phyloP scores from a whole-genome alignment of 2,113 vertebrate species.

The Lipophrys pholis region DNA sequence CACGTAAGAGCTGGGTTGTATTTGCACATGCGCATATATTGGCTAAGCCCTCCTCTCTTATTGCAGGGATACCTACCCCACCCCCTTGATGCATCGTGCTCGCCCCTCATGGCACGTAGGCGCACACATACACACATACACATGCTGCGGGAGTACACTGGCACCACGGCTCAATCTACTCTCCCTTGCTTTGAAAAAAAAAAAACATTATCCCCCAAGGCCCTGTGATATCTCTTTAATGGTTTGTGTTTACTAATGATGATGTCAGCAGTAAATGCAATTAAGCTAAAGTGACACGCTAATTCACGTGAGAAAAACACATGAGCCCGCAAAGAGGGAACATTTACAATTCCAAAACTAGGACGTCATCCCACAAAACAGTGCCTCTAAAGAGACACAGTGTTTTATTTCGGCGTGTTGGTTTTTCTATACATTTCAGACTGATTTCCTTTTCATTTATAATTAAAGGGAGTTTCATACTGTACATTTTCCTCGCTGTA shows the following conservation, averaged over 20 bases:
- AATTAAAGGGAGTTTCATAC: conserved; percentile 68
- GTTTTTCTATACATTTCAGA: conserved; percentile 64
- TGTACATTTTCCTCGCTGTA: conserved; percentile 65
- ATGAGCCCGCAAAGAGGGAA: conserved; percentile 1
- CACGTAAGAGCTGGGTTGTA: conserved; percentile 11
- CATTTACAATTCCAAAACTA: conserved; percentile 11
- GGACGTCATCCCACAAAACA: conserved; percentile 31
- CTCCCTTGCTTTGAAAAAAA: conserved; percentile 11
- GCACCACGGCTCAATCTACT: conserved; percentile 13
- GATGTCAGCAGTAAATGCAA: conserved; percentile 48
- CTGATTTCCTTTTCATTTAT: conserved; percentile 72
- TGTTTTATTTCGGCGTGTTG: conserved; percentile 56
- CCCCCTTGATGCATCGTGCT: conserved; percentile 57
- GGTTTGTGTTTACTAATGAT: conserved; percentile 41
- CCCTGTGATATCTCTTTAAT: conserved; percentile 1
- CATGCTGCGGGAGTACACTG: conserved; percentile 26
- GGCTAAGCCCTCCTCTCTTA: conserved; percentile 64
- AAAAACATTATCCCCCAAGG: conserved; percentile 18
- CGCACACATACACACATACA: conserved; percentile 29
- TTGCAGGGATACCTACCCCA: conserved; percentile 64
- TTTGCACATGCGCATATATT: conserved; percentile 66
- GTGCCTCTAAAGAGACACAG: conserved; percentile 25
- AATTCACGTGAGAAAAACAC: conserved; percentile 28
- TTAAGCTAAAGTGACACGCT: conserved; percentile 22
- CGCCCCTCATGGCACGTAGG: conserved; percentile 37